These are phyloP conservation scores for Phengaris arion DNA, from an alignment of 2,888 invertebrate genomes.

Conservation along the genomic window DNA sequence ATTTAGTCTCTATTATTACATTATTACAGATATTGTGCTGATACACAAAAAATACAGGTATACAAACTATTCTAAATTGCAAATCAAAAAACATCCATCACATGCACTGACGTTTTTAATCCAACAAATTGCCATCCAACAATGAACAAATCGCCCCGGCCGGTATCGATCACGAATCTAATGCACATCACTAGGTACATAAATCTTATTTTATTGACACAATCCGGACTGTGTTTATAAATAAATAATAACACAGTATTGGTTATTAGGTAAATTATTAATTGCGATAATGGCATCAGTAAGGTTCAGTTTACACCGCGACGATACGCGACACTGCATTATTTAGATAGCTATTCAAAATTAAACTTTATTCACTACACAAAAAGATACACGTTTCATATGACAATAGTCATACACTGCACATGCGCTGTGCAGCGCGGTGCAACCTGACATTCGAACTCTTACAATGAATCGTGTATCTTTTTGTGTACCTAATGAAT, in stretches of 20 bases:
- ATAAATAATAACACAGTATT: background rate
- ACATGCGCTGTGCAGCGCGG: too few species aligned
- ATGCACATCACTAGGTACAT: conserved; percentile 3
- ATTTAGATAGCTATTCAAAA: too few species aligned
- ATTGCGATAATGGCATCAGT: background rate
- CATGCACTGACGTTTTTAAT: conserved; percentile 21
- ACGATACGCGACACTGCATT: too few species aligned
- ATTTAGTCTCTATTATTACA: too few species aligned
- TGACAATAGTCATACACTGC: too few species aligned
- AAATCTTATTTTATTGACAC: conserved; percentile 18
- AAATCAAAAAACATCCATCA: conserved; percentile 17
- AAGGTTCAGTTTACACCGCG: too few species aligned
- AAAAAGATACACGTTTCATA: too few species aligned
- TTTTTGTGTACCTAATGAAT: too few species aligned
- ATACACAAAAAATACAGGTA: background rate
- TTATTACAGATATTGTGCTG: too few species aligned
- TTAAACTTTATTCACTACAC: too few species aligned
- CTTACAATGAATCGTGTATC: too few species aligned
- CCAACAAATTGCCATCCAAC: conserved; percentile 16
- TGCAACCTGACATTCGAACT: too few species aligned
- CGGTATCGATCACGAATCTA: conserved; percentile 6
- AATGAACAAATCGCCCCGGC: conserved; percentile 5
- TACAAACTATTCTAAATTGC: conserved; percentile 6
- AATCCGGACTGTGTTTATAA: background rate
- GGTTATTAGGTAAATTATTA: background rate